Evolutionary conservation across 2,797 vertebrate species (phyloP).

Genomic region (Paedocypris micromegethes): DNA sequence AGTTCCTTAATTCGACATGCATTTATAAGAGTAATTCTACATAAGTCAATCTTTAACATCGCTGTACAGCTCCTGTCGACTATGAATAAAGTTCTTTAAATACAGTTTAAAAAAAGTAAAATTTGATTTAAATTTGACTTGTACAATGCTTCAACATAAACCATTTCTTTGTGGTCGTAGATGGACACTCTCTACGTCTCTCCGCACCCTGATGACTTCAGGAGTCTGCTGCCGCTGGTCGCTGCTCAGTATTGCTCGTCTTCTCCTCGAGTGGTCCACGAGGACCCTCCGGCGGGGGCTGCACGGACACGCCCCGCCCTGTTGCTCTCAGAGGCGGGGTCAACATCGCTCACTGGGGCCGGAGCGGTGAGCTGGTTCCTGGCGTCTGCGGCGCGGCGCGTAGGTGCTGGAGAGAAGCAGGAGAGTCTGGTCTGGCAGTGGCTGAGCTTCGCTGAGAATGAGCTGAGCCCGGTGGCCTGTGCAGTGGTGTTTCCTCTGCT

Average conservation of each 20-base stretch:
- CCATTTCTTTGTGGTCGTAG: conserved; percentile 11
- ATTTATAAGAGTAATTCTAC: too few species aligned
- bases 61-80: too few species aligned
- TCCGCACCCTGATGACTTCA: conserved; percentile 78
- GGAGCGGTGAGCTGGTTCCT: conserved; percentile 72
- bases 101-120: background rate
- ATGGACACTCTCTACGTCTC: conserved; percentile 78
- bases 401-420: conserved; percentile 57
- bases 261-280: conserved; percentile 53
- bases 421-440: conserved; percentile 80
- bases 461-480: conserved; percentile 75
- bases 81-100: too few species aligned
- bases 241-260: conserved; percentile 69
- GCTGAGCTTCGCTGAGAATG: conserved; percentile 81
- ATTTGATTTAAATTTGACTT: background rate
- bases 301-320: conserved; percentile 59
- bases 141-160: too few species aligned
- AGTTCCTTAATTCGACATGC: too few species aligned
- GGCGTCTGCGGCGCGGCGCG: conserved; percentile 56
- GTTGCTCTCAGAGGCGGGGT: conserved; percentile 50
- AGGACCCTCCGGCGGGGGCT: conserved; percentile 61
- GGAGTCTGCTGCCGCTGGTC: conserved; percentile 75
- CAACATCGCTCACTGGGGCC: conserved; percentile 58
- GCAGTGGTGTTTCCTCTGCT: conserved; percentile 75
- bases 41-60: too few species aligned